Conservation (phyloP, 2,888 invertebrate genomes). For the Spodoptera exigua region DNA sequence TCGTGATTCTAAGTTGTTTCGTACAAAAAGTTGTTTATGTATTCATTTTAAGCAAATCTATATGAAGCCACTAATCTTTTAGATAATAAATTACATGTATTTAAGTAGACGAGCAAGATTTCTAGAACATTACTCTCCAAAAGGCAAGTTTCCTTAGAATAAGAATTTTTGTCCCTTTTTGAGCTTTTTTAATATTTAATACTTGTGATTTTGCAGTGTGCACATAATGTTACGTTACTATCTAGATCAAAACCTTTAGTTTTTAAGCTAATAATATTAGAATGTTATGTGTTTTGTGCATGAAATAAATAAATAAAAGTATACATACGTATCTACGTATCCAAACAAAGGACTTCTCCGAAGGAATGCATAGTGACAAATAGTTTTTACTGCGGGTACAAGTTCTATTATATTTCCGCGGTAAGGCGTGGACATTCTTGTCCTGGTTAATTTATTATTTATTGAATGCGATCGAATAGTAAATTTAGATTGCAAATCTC, state of each 20-base stretch:
- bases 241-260: too few relatives aligned
- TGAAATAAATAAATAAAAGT: too few relatives aligned
- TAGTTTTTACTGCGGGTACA: conserved; percentile 22
- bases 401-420: conserved; percentile 47
- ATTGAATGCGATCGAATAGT: conserved; percentile 44
- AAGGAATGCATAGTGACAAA: conserved; percentile 32
- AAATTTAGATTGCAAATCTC: conserved; percentile 54
- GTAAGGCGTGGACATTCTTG: conserved; percentile 52
- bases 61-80: conserved; percentile 1
- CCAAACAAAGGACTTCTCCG: background rate
- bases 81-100: background rate
- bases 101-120: too few relatives aligned
- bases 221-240: too few relatives aligned
- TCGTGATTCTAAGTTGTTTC: conserved; percentile 15
- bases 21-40: conserved; percentile 25
- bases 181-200: too few relatives aligned
- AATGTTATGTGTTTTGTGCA: too few relatives aligned
- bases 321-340: too few relatives aligned
- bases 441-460: conserved; percentile 48
- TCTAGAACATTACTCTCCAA: too few relatives aligned
- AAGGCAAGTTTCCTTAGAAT: too few relatives aligned
- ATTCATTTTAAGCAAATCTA: conserved; percentile 19
- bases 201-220: too few relatives aligned
- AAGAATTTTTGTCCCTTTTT: too few relatives aligned
- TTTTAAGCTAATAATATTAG: too few relatives aligned